Evolutionary conservation across 2,113 vertebrate species (phyloP).

Genomic region (Amblyornis subalaris): DNA sequence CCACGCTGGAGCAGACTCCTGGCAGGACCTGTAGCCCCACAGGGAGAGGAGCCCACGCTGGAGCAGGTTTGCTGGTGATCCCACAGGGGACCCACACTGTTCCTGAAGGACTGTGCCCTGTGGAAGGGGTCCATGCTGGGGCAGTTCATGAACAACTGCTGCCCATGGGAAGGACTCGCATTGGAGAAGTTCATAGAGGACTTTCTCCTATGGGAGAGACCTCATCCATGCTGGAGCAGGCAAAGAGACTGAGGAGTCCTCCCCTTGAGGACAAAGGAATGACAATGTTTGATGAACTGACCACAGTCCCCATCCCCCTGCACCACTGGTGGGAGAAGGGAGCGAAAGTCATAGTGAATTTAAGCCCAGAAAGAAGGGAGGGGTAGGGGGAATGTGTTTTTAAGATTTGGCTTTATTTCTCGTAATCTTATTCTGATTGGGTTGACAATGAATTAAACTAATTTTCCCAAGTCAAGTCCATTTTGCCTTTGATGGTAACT

Average conservation of each 20-base stretch:
- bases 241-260: not conserved
- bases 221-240: not conserved
- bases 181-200: not conserved
- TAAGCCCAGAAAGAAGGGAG: not conserved
- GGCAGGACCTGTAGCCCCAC: not conserved
- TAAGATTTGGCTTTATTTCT: not conserved
- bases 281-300: not conserved
- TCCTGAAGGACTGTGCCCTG: not conserved
- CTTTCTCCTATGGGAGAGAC: not conserved
- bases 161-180: not conserved
- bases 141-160: not conserved
- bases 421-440: not conserved
- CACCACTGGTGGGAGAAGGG: not conserved
- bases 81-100: not conserved
- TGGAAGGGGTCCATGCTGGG: no score
- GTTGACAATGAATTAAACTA: not conserved
- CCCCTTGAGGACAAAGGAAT: not conserved
- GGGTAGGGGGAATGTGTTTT: accelerated
- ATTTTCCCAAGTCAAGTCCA: not conserved
- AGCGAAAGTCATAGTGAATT: not conserved
- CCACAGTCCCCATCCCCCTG: not conserved
- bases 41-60: not conserved
- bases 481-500: not conserved
- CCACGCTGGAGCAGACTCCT: not conserved
- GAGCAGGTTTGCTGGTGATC: not conserved